Base-by-base conservation (phyloP, 53 echinoderm and acorn worm species). In the Crossaster papposus region DNA sequence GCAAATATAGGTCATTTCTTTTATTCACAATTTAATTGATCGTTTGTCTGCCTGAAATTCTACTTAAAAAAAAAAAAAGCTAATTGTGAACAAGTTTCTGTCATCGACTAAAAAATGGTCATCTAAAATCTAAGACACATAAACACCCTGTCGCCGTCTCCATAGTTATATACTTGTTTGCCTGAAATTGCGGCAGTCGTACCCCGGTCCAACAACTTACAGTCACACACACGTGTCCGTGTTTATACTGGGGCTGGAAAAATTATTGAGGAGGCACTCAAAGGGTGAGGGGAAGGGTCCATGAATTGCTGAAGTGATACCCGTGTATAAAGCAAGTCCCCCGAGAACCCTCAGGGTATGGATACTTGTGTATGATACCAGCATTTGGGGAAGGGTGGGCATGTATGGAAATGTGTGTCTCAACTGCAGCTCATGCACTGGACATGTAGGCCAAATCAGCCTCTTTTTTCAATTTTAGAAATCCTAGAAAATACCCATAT, bases 21-120 rank as follows among this genome's bases (percentile, higher is more conserved):
- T 74, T 17, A 74, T 33, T 68, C 24, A 36, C 35, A 74, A 74
- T 24, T 74, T n/a, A 74, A 74, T 35, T 74, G 36, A 35, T 74
- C 74, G 2, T 74, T 74, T 74, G 68, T 62, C 62, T 71, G 26
- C 31, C 36, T 12, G 36, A 74, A 74, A 35, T 36, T 34, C 36
- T 14, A 3, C 36, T 18, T 13, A 35, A 11, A 33, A 74, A 74
- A 74, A n/a, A 30, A 71, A 71, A 23, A 71, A 14, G 13, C 71
- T 35, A 14, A 74, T 74, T 78, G 52, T 50, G 51, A 52, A 28
- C 52, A 52, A 78, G 14, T 54, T 80, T 80, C 80, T 80, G 52
- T 80, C 80, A 80, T 80, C 80, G 62, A 80, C 28, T 4, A 80
- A 78, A 51, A 78, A 24, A 22, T 14, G 55, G 18, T 62, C 80